These are phyloP conservation scores for Argyresthia goedartella DNA, from an alignment of 2,888 invertebrate species.

Conservation along the genomic window DNA sequence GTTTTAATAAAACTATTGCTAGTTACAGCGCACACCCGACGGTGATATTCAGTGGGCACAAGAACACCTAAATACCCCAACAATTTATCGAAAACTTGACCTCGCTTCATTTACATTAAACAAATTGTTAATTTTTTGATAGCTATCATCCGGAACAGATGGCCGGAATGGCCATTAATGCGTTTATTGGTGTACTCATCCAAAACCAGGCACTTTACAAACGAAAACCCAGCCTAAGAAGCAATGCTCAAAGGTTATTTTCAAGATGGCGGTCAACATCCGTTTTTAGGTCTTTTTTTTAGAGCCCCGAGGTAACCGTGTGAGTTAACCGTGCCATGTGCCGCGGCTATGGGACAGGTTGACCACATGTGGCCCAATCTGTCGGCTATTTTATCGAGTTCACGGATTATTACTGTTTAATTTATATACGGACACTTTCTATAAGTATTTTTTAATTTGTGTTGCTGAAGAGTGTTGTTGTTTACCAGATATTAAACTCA, in stretches of 20 bases:
- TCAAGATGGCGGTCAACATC: slow-evolving; percentile 5
- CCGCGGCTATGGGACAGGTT: slow-evolving; percentile 66
- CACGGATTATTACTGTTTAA: slow-evolving; percentile 39
- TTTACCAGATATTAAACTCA: too few relatives aligned
- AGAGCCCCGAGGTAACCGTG: slow-evolving; percentile 38
- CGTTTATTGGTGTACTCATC: slow-evolving; percentile 6
- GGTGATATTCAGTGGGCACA: slow-evolving; percentile 66
- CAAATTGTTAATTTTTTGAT: slow-evolving; percentile 72
- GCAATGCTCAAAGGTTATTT: slow-evolving; percentile 12
- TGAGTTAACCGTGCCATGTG: slow-evolving; percentile 64
- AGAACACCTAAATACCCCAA: slow-evolving; percentile 53
- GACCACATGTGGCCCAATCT: slow-evolving; percentile 68
- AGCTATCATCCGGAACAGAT: slow-evolving; percentile 67
- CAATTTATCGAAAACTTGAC: slow-evolving; percentile 62
- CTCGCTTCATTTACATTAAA: slow-evolving; percentile 68
- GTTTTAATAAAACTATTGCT: too few relatives aligned
- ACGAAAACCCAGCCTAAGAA: slow-evolving; percentile 17
- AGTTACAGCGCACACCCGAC: too few relatives aligned
- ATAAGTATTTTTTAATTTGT: too few relatives aligned
- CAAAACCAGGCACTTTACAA: slow-evolving; percentile 14
- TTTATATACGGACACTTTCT: slow-evolving; percentile 25
- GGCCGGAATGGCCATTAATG: slow-evolving; percentile 22
- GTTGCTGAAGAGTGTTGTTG: too few relatives aligned
- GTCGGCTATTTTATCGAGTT: slow-evolving; percentile 53
- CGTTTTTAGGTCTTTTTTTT: slow-evolving; percentile 36